Evolutionary conservation across 2,113 vertebrate genomes (phyloP), one percentile per base, ranked within the genome.

Genomic region (Notothenia coriiceps): DNA sequence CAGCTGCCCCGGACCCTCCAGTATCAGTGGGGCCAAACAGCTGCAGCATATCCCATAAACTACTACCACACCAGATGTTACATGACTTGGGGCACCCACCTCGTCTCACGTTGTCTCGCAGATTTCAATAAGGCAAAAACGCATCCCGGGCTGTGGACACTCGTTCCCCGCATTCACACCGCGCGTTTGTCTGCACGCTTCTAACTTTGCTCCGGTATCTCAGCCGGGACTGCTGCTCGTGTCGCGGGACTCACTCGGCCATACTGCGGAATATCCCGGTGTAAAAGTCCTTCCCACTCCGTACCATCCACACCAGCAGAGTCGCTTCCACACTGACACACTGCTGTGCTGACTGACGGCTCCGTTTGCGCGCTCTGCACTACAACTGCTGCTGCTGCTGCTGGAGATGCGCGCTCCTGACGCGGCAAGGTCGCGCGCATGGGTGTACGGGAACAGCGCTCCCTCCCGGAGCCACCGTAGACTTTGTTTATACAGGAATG

Each of bases 401-500:
- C 18, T 11, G 57, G 8, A 52, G 65, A 15, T 11, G 89, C 83
- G 76, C 74, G 83, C 77, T 72, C 82, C 15, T 17, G 66, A 56
- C 29, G 43, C 17, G n/a, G 3, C 11, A 25, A 46, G 46, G 59
- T 74, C 43, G 69, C 84, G 85, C 69, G 81, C 77, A 80, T 66
- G 51, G 54, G 68, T 83, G 77, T 69, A 80, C 76, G 84, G 78
- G 75, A 80, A 93, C 89, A 94, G 92, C 91, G 90, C 91, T 90
- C 70, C 93, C 93, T 94, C 87, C 77, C 64, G 94, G 93, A 85
- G 51, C 64, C 4, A 10, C n/a, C 4, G 47, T 6, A 59, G 13
- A 62, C 9, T 18, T 12, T 18, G 55, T 5, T 6, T 59, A 18
- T 43, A 33, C 10, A 5, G 3, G 12, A 40, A 52, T 52, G 20